Conservation (phyloP, 2,113 vertebrate genomes). For the Scomber colias region DNA sequence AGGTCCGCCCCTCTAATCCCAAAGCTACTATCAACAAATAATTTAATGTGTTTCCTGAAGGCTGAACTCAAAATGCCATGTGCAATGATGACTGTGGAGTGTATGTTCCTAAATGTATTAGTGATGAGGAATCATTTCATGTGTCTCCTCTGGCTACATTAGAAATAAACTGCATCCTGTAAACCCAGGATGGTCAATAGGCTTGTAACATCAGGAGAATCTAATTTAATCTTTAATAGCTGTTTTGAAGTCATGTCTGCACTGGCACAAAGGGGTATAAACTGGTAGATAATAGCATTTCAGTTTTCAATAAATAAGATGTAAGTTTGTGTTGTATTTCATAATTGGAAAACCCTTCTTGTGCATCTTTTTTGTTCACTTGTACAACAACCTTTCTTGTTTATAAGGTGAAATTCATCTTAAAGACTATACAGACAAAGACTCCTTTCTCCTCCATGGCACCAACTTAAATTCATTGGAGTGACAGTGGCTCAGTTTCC, state of each 20-base stretch:
- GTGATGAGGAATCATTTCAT: conserved; percentile 5
- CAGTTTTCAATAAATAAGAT: not conserved
- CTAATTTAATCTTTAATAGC: no score
- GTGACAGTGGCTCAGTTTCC: not conserved
- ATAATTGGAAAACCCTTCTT: no score
- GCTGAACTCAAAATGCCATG: conserved; percentile 32
- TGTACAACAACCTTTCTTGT: no score
- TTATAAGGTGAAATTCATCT: not conserved
- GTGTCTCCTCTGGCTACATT: conserved; percentile 18
- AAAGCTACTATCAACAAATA: conserved; percentile 10
- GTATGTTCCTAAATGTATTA: conserved; percentile 51
- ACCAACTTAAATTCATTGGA: no score
- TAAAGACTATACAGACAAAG: not conserved
- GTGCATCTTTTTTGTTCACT: no score
- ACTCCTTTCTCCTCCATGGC: not conserved
- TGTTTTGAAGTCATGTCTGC: not conserved
- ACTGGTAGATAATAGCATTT: not conserved
- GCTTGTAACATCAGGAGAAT: not conserved
- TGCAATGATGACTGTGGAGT: conserved; percentile 24
- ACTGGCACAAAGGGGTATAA: not conserved
- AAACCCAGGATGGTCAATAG: not conserved
- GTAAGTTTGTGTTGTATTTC: not conserved
- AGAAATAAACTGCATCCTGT: conserved; percentile 13
- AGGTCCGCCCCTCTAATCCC: conserved; percentile 20
- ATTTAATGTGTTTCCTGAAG: conserved; percentile 42